These are phyloP conservation scores for Pteronotus mesoamericanus DNA, from an alignment of 2,797 vertebrate species.

Conservation along the genomic window DNA sequence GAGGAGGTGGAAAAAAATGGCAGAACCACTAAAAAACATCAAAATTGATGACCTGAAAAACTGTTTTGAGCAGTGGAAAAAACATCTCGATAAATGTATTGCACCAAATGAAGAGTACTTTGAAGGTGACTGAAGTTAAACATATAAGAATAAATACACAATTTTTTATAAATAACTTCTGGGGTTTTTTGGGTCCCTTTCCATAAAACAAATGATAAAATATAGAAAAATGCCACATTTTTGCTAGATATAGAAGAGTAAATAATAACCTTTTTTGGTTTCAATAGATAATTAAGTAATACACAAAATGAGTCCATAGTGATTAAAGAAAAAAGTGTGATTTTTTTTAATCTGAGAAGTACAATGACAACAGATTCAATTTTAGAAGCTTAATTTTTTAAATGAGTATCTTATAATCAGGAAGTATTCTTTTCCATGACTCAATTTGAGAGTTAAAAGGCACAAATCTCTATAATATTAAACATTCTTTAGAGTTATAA, in stretches of 20 bases:
- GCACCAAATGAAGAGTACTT: no score
- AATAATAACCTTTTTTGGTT: neutral
- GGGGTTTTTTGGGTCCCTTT: no score
- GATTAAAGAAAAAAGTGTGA: neutral
- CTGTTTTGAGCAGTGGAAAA: no score
- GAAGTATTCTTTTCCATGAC: neutral
- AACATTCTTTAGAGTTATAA: neutral
- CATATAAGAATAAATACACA: no score
- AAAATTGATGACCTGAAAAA: no score
- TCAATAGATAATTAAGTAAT: neutral
- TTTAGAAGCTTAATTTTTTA: neutral
- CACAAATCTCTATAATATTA: neutral
- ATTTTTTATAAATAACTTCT: no score
- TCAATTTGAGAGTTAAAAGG: neutral
- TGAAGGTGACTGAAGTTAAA: no score
- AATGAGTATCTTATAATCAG: neutral
- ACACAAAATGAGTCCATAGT: neutral
- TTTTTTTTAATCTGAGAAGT: neutral
- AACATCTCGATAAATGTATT: no score
- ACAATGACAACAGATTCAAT: neutral
- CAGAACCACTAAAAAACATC: no score
- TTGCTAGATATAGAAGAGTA: neutral
- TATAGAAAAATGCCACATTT: neutral
- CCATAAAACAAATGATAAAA: neutral
- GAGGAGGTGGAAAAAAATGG: no score